phyloP scores from a whole-genome alignment of 2,888 invertebrate genomes.

The Scaeva pyrastri region DNA sequence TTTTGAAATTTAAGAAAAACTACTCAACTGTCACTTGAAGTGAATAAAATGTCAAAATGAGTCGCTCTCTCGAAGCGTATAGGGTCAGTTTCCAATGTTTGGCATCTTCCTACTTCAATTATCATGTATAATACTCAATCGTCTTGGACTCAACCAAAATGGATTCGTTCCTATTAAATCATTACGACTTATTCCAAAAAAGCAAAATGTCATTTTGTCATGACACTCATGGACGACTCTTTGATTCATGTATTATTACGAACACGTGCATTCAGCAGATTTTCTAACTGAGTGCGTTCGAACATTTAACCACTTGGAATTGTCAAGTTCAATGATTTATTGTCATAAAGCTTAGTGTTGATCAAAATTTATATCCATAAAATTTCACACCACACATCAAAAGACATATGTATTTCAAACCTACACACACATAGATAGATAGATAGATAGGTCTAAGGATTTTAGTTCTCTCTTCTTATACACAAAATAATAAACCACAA shows the following conservation, averaged over 20 bases:
- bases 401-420: not conserved
- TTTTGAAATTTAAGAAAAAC: too few relatives aligned
- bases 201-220: not conserved
- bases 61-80: too few relatives aligned
- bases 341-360: constrained; percentile 56
- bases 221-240: not conserved
- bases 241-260: constrained; percentile 14
- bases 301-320: constrained; percentile 47
- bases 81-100: not conserved
- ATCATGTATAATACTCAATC: not conserved
- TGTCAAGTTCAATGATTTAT: constrained; percentile 74
- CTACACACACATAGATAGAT: too few relatives aligned
- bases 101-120: not conserved
- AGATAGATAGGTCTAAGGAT: too few relatives aligned
- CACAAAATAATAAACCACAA: constrained; percentile 45
- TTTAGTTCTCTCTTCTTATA: not conserved
- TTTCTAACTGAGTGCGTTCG: constrained; percentile 62
- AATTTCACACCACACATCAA: constrained; percentile 1
- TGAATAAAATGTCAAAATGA: too few relatives aligned
- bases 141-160: not conserved
- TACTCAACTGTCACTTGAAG: too few relatives aligned
- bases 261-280: constrained; percentile 57
- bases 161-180: not conserved
- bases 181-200: not conserved
- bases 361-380: constrained; percentile 57